phyloP scores from a whole-genome alignment of 2,113 vertebrate species.

The Colius striatus region DNA sequence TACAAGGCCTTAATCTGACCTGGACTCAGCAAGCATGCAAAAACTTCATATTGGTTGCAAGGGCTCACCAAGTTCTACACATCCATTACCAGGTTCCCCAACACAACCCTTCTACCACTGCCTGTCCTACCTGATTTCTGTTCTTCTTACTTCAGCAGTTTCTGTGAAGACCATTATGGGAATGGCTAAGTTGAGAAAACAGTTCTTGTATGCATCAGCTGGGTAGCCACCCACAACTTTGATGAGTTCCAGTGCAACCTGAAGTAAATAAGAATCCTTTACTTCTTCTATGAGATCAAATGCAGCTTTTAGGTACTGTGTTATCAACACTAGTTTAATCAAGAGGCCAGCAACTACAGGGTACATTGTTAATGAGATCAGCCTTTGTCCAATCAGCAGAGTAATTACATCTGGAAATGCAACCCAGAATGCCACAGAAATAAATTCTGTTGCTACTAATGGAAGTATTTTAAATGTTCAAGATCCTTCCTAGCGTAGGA shows the following conservation, averaged over 20 bases:
- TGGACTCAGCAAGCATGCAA: background rate
- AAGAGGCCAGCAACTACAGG: background rate
- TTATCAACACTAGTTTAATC: background rate
- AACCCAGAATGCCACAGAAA: background rate
- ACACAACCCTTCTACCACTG: background rate
- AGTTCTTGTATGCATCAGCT: slow-evolving; percentile 93
- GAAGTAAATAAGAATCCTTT: slow-evolving; percentile 12
- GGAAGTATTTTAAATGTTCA: background rate
- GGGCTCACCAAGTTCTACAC: background rate
- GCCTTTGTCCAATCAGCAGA: background rate
- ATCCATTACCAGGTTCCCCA: background rate
- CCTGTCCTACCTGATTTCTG: slow-evolving; percentile 87
- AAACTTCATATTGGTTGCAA: background rate
- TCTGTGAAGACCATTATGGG: slow-evolving; percentile 94
- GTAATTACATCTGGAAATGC: background rate
- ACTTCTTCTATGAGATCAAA: background rate
- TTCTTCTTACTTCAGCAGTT: slow-evolving; percentile 88
- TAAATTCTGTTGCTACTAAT: background rate
- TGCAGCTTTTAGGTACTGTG: background rate
- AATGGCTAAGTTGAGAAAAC: slow-evolving; percentile 97
- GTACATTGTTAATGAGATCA: background rate
- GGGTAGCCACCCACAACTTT: slow-evolving; percentile 88
- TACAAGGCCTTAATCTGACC: background rate
- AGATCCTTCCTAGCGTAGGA: background rate
- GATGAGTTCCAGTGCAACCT: slow-evolving; percentile 95